Conservation (phyloP, 2,113 vertebrate genomes). For the Cyanocitta stelleri region DNA sequence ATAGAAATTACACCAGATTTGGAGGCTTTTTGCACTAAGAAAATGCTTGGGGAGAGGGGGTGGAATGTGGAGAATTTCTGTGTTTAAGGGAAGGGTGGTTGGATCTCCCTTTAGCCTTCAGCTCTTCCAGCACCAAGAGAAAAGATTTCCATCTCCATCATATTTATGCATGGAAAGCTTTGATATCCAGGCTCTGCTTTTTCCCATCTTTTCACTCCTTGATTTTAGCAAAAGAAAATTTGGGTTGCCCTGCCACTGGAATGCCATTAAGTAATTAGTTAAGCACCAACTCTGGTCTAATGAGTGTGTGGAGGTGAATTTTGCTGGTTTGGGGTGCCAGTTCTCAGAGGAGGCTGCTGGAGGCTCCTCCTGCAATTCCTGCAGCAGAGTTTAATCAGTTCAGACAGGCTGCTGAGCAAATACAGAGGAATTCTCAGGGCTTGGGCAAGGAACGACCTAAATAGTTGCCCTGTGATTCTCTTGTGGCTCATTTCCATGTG, state of each 20-base stretch:
- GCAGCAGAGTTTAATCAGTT: neutral
- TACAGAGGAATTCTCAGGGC: neutral
- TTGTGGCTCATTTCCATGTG: neutral
- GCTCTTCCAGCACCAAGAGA: neutral
- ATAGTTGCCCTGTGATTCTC: neutral
- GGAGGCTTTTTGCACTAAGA: neutral
- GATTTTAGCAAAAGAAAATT: neutral
- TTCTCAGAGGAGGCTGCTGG: neutral
- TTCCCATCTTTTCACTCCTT: neutral
- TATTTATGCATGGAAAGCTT: neutral
- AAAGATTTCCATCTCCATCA: neutral
- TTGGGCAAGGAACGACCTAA: neutral
- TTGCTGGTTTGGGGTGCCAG: neutral
- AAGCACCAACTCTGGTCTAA: neutral
- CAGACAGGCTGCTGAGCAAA: slow-evolving; percentile 47
- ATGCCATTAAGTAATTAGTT: neutral
- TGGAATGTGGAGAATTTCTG: neutral
- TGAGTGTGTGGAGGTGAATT: neutral
- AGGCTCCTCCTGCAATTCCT: neutral
- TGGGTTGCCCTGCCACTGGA: neutral
- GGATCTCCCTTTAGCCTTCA: neutral
- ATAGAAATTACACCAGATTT: neutral
- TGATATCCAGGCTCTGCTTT: neutral
- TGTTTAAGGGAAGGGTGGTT: neutral
- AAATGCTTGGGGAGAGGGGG: neutral